Conservation (phyloP, 2,888 invertebrate genomes). For the Oxytorus armatus region DNA sequence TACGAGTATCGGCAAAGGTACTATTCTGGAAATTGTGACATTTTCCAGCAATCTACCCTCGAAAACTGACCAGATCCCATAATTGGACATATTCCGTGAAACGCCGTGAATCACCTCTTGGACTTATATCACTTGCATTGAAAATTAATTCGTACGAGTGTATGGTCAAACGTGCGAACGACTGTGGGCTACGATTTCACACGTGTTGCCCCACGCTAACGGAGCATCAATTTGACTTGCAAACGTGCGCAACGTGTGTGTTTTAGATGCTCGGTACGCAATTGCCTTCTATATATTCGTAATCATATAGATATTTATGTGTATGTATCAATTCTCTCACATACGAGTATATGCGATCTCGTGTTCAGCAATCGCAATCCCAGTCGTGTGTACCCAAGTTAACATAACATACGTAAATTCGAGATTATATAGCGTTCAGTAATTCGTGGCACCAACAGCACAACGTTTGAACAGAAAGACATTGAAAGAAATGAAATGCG, state of each 20-base stretch:
- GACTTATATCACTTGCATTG: constrained; percentile 23
- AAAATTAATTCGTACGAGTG: constrained; percentile 49
- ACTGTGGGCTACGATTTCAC: constrained; percentile 42
- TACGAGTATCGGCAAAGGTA: no score
- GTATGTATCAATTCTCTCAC: constrained; percentile 6
- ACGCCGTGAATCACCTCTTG: no score
- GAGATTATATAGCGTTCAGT: constrained; percentile 5
- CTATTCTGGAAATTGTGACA: no score
- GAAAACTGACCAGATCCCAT: no score
- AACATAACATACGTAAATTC: constrained; percentile 2
- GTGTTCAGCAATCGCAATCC: constrained; percentile 46
- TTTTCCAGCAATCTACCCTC: no score
- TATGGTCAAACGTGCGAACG: constrained; percentile 30
- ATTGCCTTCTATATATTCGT: constrained; percentile 14
- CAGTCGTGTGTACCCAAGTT: constrained; percentile 24
- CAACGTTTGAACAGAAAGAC: not conserved
- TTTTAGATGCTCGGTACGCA: constrained; percentile 42
- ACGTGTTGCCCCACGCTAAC: constrained; percentile 39
- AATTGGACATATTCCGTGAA: no score
- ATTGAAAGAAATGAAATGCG: not conserved
- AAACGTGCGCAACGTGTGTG: constrained; percentile 52
- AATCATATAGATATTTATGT: constrained; percentile 10
- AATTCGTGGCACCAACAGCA: constrained; percentile 10
- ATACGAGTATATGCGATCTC: constrained; percentile 17
- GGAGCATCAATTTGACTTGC: constrained; percentile 60